Conservation (phyloP, 2,113 vertebrate species). For the Cephalophus harveyi region DNA sequence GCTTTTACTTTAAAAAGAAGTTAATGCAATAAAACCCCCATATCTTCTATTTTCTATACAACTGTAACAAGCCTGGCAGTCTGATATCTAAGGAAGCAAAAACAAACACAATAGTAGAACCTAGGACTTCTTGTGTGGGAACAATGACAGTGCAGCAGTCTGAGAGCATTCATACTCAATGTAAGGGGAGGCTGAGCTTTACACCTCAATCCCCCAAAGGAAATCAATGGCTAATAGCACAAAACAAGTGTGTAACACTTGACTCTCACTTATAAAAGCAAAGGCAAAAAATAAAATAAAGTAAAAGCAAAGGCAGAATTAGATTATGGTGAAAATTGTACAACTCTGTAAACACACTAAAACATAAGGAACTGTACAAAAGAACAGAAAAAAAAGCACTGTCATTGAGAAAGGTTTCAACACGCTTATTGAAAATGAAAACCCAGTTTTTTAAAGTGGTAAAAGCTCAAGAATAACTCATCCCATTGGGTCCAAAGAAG, state of each 20-base stretch:
- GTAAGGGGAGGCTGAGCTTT: neutral
- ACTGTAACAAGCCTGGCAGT: neutral
- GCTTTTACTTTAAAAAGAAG: neutral
- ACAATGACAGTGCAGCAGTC: neutral
- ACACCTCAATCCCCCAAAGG: neutral
- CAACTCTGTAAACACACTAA: neutral
- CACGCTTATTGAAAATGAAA: neutral
- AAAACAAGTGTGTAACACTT: neutral
- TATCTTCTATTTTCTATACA: neutral
- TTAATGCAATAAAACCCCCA: neutral
- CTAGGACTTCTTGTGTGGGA: neutral
- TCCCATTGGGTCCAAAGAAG: neutral
- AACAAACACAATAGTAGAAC: neutral
- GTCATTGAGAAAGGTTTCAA: neutral
- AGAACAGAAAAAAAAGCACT: neutral
- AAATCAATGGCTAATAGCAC: neutral
- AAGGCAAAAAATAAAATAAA: neutral
- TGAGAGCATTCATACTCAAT: neutral
- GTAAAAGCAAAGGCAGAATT: neutral
- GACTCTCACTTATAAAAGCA: neutral
- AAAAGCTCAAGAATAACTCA: neutral
- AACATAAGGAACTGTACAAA: neutral
- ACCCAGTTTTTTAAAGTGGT: neutral
- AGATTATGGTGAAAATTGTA: neutral
- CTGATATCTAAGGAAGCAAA: conserved; percentile 12